A percentile compares a stretch with the other conserved stretches of the same genome.
Conservation (phyloP, 1,140 invertebrate genomes). For the Drosophila albomicans region DNA sequence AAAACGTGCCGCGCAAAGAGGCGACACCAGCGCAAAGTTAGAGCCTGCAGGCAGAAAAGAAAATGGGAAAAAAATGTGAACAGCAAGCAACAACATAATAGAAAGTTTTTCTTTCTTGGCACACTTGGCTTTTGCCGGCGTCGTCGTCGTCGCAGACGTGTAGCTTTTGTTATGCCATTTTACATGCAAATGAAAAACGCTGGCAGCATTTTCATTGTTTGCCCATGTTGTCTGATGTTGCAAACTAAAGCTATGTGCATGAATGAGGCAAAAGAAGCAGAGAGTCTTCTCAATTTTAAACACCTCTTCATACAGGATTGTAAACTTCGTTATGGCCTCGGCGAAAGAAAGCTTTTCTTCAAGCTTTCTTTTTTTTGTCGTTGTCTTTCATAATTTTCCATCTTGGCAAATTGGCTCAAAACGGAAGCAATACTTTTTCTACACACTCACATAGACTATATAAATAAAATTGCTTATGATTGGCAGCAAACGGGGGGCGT, state of each 20-base stretch:
- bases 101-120: slow-evolving; percentile 74
- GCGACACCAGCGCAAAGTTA: slow-evolving; percentile 9
- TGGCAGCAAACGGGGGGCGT: slow-evolving; percentile 26
- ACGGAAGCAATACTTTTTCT: slow-evolving; percentile 44
- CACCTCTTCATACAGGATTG: slow-evolving; percentile 4
- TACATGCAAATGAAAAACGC: slow-evolving; percentile 73
- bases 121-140: slow-evolving; percentile 32
- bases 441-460: neutral
- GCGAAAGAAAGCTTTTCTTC: neutral
- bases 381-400: slow-evolving; percentile 18
- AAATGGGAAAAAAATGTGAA: slow-evolving; percentile 14
- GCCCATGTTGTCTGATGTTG: neutral
- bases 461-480: slow-evolving; percentile 34
- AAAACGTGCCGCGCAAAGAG: slow-evolving; percentile 41
- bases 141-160: neutral
- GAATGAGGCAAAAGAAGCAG: neutral
- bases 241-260: neutral
- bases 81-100: slow-evolving; percentile 46
- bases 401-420: slow-evolving; percentile 38
- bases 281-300: neutral
- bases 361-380: slow-evolving; percentile 29
- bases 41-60: slow-evolving; percentile 32
- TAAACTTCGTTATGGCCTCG: slow-evolving; percentile 5
- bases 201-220: slow-evolving; percentile 57
- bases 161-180: slow-evolving; percentile 73